These are phyloP conservation scores for Prionace glauca DNA, from an alignment of 2,797 vertebrate species.

Conservation along the genomic window DNA sequence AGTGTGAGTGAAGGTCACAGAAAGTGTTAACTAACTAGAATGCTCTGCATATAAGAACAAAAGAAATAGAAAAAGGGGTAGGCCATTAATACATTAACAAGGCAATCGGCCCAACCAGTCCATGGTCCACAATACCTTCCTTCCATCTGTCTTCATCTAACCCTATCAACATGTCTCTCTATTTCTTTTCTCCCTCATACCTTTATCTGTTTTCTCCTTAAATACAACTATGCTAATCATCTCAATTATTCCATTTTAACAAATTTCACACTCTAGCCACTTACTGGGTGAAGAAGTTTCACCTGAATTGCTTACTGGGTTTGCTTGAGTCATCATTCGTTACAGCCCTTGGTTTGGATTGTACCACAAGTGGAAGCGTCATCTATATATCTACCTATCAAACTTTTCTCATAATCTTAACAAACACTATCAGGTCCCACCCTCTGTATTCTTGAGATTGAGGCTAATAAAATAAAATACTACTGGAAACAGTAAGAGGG, in stretches of 20 bases:
- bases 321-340: not conserved
- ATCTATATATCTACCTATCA: not conserved
- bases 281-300: no score
- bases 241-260: not conserved
- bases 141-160: not conserved
- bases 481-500: not conserved
- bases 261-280: not conserved
- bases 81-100: not conserved
- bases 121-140: not conserved
- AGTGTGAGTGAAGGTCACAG: not conserved
- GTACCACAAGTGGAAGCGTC: not conserved
- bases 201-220: not conserved
- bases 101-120: not conserved
- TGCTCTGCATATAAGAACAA: not conserved
- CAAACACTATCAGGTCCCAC: not conserved
- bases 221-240: not conserved
- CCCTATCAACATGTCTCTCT: not conserved
- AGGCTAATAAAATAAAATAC: not conserved
- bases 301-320: not conserved
- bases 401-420: not conserved
- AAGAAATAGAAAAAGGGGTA: not conserved
- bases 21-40: not conserved
- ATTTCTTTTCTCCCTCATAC: not conserved
- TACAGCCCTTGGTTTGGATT: not conserved
- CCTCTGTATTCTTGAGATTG: no score